Evolutionary conservation across 2,888 invertebrate species (phyloP).

Genomic region (Linyphia triangularis): DNA sequence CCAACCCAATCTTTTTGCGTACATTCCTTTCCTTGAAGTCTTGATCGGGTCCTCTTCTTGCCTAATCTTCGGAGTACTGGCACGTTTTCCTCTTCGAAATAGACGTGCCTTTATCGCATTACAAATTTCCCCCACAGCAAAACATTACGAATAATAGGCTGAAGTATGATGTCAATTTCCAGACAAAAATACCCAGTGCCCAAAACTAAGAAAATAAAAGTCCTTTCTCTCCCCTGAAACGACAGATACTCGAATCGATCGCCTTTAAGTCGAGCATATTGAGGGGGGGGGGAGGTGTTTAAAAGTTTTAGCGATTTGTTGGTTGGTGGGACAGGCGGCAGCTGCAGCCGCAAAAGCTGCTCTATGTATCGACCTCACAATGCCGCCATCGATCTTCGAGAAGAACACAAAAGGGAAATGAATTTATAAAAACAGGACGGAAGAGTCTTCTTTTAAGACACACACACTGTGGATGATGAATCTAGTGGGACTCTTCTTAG

Average conservation of each 20-base stretch:
- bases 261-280: conserved; percentile 57
- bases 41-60: too few species aligned
- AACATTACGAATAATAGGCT: too few species aligned
- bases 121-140: too few species aligned
- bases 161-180: conserved; percentile 18
- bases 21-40: too few species aligned
- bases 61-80: too few species aligned
- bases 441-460: too few species aligned
- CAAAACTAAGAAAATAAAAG: not conserved
- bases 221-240: conserved; percentile 18
- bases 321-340: conserved; percentile 36
- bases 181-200: too few species aligned
- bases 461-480: conserved; percentile 34
- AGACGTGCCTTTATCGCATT: too few species aligned
- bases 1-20: too few species aligned
- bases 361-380: conserved; percentile 32
- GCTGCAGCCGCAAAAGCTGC: conserved; percentile 47
- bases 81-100: too few species aligned
- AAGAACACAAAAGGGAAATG: conserved; percentile 13
- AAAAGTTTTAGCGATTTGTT: conserved; percentile 64
- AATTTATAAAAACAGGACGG: conserved; percentile 43
- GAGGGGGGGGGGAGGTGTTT: conserved; percentile 52
- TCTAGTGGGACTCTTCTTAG: conserved; percentile 24
- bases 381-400: conserved; percentile 43
- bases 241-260: not conserved